Conservation (phyloP, 2,888 invertebrate species). For the Lepidocyrtinus sp. region DNA sequence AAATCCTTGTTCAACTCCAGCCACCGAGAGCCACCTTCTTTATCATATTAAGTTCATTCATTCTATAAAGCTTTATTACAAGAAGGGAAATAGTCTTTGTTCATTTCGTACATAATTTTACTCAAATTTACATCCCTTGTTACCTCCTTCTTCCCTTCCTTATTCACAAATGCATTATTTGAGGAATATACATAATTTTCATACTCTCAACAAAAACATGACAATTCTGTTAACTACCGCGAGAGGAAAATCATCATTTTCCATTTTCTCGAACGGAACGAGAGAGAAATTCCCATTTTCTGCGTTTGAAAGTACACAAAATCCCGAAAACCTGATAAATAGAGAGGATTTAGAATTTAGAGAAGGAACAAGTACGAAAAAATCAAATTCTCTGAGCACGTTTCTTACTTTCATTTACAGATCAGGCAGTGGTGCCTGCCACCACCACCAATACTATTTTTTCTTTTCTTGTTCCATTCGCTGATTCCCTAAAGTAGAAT, state of each 20-base stretch:
- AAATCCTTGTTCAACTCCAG: constrained; percentile 43
- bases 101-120: background rate
- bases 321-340: background rate
- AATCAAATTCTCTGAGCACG: constrained; percentile 53
- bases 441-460: constrained; percentile 18
- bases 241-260: background rate
- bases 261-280: background rate
- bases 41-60: background rate
- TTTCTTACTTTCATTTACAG: constrained; percentile 46
- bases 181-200: background rate
- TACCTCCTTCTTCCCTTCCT: background rate
- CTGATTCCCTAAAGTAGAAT: too few relatives aligned
- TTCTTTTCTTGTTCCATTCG: too few relatives aligned
- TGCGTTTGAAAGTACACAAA: background rate
- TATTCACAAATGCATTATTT: constrained; percentile 8
- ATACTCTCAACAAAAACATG: constrained; percentile 15
- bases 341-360: background rate
- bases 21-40: too few relatives aligned
- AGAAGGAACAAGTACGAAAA: constrained; percentile 18
- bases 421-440: constrained; percentile 33
- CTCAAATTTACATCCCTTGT: background rate
- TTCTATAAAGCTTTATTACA: background rate
- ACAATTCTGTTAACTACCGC: constrained; percentile 37
- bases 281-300: background rate
- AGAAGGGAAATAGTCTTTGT: background rate